A percentile compares a stretch with the other conserved stretches of the same genome.
phyloP scores from a whole-genome alignment of 2,797 vertebrate genomes.

The Falco peregrinus region DNA sequence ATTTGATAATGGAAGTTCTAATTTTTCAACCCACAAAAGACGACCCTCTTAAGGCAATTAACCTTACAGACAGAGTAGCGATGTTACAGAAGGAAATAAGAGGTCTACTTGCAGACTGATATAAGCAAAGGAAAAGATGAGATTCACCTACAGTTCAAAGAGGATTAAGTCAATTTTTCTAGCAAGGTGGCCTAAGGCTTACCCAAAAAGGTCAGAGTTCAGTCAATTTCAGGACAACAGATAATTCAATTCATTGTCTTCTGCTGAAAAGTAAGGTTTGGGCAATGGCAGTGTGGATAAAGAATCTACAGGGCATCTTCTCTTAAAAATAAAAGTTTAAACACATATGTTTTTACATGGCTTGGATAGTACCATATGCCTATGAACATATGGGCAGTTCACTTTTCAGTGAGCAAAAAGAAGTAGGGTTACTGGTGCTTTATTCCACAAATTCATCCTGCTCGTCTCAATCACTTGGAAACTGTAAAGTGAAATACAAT shows the following conservation, averaged over 20 bases:
- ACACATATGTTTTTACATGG: background rate
- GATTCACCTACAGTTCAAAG: background rate
- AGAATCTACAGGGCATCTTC: background rate
- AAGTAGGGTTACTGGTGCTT: background rate
- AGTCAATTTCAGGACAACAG: background rate
- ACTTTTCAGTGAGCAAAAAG: slow-evolving; percentile 1
- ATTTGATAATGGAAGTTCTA: background rate
- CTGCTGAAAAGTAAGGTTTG: background rate
- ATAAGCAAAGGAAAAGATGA: background rate
- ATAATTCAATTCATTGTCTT: background rate
- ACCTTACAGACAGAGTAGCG: background rate
- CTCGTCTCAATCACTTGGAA: background rate
- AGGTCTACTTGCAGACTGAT: background rate
- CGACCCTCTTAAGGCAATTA: background rate
- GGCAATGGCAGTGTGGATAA: background rate
- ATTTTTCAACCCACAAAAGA: background rate
- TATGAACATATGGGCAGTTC: background rate
- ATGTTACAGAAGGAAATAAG: background rate
- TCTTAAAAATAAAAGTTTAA: slow-evolving; percentile 22
- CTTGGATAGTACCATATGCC: background rate
- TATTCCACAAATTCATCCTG: background rate
- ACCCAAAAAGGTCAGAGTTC: background rate
- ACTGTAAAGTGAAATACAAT: background rate
- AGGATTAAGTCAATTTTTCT: background rate
- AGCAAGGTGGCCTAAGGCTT: background rate